Conservation (phyloP, 2,113 vertebrate genomes). For the Lutjanus erythropterus region DNA sequence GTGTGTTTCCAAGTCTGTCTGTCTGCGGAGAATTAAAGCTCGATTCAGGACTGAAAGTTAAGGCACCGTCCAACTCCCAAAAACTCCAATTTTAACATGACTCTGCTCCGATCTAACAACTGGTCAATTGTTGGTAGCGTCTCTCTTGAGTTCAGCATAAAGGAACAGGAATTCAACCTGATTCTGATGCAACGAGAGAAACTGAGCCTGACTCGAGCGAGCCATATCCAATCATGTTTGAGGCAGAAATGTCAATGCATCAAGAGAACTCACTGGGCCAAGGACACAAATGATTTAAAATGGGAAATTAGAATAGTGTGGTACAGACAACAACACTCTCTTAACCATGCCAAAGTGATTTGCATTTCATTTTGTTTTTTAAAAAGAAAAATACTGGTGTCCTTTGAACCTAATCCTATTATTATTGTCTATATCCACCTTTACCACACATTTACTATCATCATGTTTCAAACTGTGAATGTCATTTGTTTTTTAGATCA, state of each 20-base stretch:
- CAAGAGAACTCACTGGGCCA: slow-evolving; percentile 25
- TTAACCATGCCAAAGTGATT: not conserved
- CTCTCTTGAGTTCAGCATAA: not conserved
- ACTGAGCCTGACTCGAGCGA: slow-evolving; percentile 5
- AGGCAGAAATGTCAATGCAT: slow-evolving; percentile 23
- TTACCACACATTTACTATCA: not conserved
- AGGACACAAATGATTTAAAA: slow-evolving; percentile 35
- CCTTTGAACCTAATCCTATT: not conserved
- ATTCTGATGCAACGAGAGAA: slow-evolving; percentile 10
- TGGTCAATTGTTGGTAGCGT: not conserved
- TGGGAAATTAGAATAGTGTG: not conserved
- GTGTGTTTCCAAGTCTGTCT: slow-evolving; percentile 41
- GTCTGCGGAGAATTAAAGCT: slow-evolving; percentile 40
- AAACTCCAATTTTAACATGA: slow-evolving; percentile 17
- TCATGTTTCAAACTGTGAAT: not conserved
- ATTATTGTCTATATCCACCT: not conserved
- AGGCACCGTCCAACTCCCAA: slow-evolving; percentile 5
- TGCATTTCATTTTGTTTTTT: slow-evolving; percentile 1
- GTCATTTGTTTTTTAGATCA: not conserved
- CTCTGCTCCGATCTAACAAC: not conserved
- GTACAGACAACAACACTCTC: not conserved
- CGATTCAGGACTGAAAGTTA: slow-evolving; percentile 36
- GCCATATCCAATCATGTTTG: slow-evolving; percentile 10
- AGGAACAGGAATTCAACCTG: not conserved
- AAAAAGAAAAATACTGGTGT: not conserved